phyloP scores from a whole-genome alignment of 2,113 vertebrate genomes.

The Melanocharis versteri region DNA sequence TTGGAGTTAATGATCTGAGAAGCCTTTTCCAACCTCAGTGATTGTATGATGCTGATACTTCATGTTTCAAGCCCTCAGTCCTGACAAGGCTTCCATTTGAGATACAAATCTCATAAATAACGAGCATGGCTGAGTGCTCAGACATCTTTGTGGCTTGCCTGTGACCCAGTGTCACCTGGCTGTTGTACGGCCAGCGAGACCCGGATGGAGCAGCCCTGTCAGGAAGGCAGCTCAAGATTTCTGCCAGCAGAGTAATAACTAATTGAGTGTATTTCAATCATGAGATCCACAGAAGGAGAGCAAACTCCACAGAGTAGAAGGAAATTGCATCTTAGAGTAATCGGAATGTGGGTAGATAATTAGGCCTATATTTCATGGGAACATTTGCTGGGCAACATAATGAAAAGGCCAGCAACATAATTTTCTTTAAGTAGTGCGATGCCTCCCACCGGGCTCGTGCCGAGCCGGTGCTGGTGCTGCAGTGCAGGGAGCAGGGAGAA shows the following conservation, averaged over 20 bases:
- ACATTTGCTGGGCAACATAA: conserved; percentile 63
- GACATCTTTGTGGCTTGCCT: not conserved
- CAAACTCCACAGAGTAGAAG: conserved; percentile 41
- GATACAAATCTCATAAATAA: not conserved
- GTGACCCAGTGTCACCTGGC: not conserved
- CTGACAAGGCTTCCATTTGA: not conserved
- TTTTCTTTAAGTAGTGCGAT: conserved; percentile 34
- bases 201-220: not conserved
- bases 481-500: not conserved
- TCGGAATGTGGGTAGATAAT: conserved; percentile 57
- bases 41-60: not conserved
- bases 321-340: conserved; percentile 53
- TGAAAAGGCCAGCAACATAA: conserved; percentile 61
- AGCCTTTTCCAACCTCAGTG: not conserved
- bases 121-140: not conserved
- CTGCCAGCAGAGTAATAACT: conserved; percentile 43
- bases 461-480: not conserved
- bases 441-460: not conserved
- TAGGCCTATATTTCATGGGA: conserved; percentile 64
- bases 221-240: not conserved
- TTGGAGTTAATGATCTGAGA: not conserved
- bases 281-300: conserved; percentile 22
- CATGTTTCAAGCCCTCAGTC: rapidly evolving
- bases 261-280: conserved; percentile 63
- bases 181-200: not conserved